phyloP scores from a whole-genome alignment of 2,113 vertebrate genomes.

The Setophaga petechia region DNA sequence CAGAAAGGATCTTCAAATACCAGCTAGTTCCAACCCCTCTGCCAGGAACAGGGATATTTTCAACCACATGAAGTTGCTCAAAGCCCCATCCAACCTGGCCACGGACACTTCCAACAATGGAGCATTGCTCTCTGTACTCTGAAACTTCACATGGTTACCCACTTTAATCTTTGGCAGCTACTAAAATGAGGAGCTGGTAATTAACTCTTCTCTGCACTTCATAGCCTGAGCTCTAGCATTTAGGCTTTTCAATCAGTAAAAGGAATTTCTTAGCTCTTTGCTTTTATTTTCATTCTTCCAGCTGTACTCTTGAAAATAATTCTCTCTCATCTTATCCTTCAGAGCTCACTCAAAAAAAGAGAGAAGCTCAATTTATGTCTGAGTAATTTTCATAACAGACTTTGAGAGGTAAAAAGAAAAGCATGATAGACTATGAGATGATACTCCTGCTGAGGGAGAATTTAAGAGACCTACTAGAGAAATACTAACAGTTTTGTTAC shows the following conservation, averaged over 20 bases:
- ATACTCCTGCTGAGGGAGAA: neutral
- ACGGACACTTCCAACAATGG: neutral
- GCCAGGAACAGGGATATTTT: neutral
- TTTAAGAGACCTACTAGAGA: neutral
- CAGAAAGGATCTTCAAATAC: neutral
- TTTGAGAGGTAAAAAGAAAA: neutral
- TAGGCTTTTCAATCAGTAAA: neutral
- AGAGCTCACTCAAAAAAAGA: neutral
- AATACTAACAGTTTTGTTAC: neutral
- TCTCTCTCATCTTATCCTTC: conserved; percentile 14
- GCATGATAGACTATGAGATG: neutral
- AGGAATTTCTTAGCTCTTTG: neutral
- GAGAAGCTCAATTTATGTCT: neutral
- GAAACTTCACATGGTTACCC: neutral
- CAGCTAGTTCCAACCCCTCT: neutral
- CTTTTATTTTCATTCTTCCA: conserved; percentile 12
- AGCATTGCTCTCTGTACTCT: neutral
- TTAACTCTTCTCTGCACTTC: neutral
- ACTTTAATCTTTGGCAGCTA: neutral
- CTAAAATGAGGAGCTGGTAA: neutral
- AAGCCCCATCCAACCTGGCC: neutral
- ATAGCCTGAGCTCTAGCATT: neutral
- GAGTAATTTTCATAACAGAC: conserved; percentile 20
- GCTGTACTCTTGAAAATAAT: conserved; percentile 8
- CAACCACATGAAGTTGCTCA: neutral